Percentiles rank a stretch among this genome's conserved stretches.
Conservation (phyloP, 2,888 invertebrate species). For the Phaedon cochleariae region DNA sequence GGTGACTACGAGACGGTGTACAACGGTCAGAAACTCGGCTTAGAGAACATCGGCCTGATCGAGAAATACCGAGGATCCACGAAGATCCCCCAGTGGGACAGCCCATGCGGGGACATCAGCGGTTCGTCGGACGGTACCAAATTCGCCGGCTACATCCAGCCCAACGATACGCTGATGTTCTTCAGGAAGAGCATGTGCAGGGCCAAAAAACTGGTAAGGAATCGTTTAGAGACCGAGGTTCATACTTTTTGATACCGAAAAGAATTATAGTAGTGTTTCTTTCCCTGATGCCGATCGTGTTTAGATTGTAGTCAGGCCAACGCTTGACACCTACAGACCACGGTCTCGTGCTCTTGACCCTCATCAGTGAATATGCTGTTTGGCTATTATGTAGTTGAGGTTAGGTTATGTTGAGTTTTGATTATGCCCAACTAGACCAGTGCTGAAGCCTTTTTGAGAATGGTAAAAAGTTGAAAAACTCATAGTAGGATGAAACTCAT, state of each 20-base stretch:
- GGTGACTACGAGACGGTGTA: constrained; percentile 82
- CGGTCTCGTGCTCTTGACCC: too few species aligned
- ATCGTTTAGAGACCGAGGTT: not conserved
- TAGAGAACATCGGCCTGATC: constrained; percentile 71
- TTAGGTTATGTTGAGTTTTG: too few species aligned
- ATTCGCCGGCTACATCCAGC: constrained; percentile 75
- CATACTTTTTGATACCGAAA: not conserved
- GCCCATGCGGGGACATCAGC: constrained; percentile 79
- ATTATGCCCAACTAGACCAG: too few species aligned
- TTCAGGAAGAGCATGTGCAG: constrained; percentile 88
- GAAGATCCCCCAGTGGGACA: constrained; percentile 80
- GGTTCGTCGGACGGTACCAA: constrained; percentile 87
- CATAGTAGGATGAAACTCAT: too few species aligned
- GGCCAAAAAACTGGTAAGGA: constrained; percentile 78
- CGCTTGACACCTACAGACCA: too few species aligned
- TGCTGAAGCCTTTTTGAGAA: too few species aligned
- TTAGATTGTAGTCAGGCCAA: too few species aligned
- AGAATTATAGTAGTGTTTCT: too few species aligned
- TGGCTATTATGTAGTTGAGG: too few species aligned
- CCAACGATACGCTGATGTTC: constrained; percentile 76
- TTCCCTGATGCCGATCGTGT: too few species aligned
- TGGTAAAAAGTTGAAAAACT: too few species aligned
- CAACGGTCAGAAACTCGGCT: constrained; percentile 73
- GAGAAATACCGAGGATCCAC: constrained; percentile 79
- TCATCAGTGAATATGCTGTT: too few species aligned